These are phyloP conservation scores for Peromyscus leucopus DNA, from an alignment of 2,113 vertebrate species.

Conservation along the genomic window DNA sequence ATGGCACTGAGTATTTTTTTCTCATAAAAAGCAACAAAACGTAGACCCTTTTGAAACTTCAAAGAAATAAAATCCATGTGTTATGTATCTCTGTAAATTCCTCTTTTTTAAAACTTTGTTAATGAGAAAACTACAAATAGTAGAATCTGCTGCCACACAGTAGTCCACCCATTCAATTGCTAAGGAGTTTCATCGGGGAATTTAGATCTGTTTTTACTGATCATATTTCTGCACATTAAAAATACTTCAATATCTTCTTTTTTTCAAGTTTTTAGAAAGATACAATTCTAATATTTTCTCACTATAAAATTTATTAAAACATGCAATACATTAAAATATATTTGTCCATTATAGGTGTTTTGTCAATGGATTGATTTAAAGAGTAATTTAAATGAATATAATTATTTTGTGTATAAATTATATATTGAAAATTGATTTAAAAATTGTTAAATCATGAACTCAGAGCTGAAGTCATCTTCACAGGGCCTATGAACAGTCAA, in stretches of 20 bases:
- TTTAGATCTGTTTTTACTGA: not conserved
- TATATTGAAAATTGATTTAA: not conserved
- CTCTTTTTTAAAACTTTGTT: conserved; percentile 1
- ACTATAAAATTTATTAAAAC: not conserved
- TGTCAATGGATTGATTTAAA: not conserved
- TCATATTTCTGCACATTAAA: not conserved
- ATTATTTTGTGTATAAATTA: not conserved
- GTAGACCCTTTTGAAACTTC: conserved; percentile 41
- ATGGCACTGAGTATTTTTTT: conserved; percentile 38
- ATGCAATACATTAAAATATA: not conserved
- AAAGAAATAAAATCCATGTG: conserved; percentile 57
- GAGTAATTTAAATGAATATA: not conserved
- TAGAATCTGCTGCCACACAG: not conserved
- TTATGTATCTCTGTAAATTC: conserved; percentile 2
- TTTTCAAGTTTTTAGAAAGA: not conserved
- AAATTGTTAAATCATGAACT: not conserved
- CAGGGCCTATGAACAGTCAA: not conserved
- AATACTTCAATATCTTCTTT: not conserved
- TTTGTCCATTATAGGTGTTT: not conserved
- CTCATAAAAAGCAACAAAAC: conserved; percentile 52
- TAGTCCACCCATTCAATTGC: not conserved
- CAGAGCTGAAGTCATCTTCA: not conserved
- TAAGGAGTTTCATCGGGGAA: not conserved
- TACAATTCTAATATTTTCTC: not conserved
- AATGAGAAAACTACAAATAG: not conserved